Evolutionary conservation across 2,797 vertebrate genomes (phyloP).

Genomic region (Zenarchopterus dispar): DNA sequence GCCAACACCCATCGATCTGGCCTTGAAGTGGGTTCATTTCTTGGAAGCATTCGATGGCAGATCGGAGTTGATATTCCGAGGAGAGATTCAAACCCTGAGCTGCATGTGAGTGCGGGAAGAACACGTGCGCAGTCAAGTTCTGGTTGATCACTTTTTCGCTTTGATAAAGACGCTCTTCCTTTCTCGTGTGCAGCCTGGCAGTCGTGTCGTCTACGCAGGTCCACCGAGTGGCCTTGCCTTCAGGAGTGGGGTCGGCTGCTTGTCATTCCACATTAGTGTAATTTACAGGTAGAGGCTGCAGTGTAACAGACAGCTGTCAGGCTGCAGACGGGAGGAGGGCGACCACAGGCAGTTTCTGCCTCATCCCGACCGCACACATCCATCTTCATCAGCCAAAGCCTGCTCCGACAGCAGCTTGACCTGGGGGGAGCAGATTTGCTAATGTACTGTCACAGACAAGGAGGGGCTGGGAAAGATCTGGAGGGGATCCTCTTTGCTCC

Average conservation of each 20-base stretch:
- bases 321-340: slow-evolving; percentile 46
- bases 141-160: slow-evolving; percentile 1
- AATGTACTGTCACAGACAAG: slow-evolving; percentile 61
- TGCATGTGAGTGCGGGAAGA: slow-evolving; percentile 21
- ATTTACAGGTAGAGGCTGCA: slow-evolving; percentile 73
- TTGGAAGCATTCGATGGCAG: slow-evolving; percentile 35
- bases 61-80: slow-evolving; percentile 55
- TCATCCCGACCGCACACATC: slow-evolving; percentile 54
- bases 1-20: slow-evolving; percentile 61
- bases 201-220: slow-evolving; percentile 32
- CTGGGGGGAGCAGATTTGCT: slow-evolving; percentile 57
- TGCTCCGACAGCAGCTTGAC: slow-evolving; percentile 61
- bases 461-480: slow-evolving; percentile 8
- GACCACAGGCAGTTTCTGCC: slow-evolving; percentile 48
- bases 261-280: slow-evolving; percentile 73
- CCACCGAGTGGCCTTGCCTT: slow-evolving; percentile 26
- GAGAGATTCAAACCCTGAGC: slow-evolving; percentile 29
- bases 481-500: slow-evolving; percentile 32
- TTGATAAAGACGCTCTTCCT: neutral
- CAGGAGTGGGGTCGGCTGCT: slow-evolving; percentile 37
- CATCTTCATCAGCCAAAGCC: slow-evolving; percentile 66
- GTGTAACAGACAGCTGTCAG: slow-evolving; percentile 82
- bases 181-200: slow-evolving; percentile 6
- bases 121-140: neutral
- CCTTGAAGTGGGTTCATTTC: slow-evolving; percentile 60